Evolutionary conservation across 2,888 invertebrate genomes (phyloP).

Genomic region (Mellilla xanthometata): DNA sequence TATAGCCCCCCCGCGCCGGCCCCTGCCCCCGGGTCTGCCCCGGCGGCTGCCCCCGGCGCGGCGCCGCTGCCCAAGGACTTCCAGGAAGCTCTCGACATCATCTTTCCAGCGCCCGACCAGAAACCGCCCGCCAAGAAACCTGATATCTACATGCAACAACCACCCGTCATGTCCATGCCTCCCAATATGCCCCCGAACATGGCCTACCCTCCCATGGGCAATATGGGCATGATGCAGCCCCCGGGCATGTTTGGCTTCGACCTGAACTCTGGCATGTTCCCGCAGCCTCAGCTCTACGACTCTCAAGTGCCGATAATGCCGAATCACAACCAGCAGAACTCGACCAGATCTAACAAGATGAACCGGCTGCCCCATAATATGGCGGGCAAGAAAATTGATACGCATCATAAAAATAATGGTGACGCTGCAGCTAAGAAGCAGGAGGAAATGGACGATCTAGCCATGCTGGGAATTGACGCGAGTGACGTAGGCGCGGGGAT

Average conservation of each 20-base stretch:
- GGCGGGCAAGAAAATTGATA: neutral
- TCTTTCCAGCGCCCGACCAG: slow-evolving; percentile 76
- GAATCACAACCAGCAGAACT: slow-evolving; percentile 25
- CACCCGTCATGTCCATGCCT: slow-evolving; percentile 37
- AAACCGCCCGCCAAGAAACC: slow-evolving; percentile 40
- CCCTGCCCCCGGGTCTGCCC: neutral
- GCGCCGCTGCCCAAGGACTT: slow-evolving; percentile 82
- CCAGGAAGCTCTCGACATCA: slow-evolving; percentile 85
- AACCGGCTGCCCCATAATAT: neutral
- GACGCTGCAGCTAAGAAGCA: slow-evolving; percentile 52
- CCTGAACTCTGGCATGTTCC: slow-evolving; percentile 55
- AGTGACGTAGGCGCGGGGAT: slow-evolving; percentile 86
- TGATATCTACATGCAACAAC: slow-evolving; percentile 29
- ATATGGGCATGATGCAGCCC: slow-evolving; percentile 31
- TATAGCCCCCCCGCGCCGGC: slow-evolving; percentile 37
- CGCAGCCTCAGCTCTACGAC: slow-evolving; percentile 63
- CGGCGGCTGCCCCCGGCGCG: slow-evolving; percentile 35
- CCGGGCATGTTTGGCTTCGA: slow-evolving; percentile 67
- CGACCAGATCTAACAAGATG: neutral
- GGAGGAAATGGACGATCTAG: slow-evolving; percentile 87
- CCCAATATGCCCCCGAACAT: too few relatives aligned
- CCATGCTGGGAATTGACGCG: slow-evolving; percentile 93
- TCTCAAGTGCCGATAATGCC: slow-evolving; percentile 62
- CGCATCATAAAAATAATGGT: slow-evolving; percentile 30
- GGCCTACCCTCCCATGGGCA: neutral